phyloP scores from a whole-genome alignment of 2,797 vertebrate species.

The Rhabdomys pumilio region DNA sequence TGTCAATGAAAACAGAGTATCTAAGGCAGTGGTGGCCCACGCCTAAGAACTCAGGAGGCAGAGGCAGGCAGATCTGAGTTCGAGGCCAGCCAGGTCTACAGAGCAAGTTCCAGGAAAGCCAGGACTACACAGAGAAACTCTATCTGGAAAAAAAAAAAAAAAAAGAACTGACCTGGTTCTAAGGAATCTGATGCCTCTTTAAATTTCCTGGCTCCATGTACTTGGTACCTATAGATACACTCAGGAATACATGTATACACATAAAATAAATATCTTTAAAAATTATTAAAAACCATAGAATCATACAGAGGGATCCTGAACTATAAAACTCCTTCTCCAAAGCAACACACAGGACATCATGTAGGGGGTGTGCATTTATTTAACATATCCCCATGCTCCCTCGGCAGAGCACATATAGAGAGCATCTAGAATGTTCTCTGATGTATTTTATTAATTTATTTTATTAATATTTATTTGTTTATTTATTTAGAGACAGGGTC shows the following conservation, averaged over 20 bases:
- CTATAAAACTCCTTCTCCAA: not conserved
- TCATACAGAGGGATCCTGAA: not conserved
- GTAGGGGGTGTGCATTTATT: not conserved
- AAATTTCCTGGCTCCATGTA: not conserved
- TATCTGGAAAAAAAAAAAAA: not conserved
- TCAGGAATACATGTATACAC: not conserved
- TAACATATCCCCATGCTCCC: not conserved
- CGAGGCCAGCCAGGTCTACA: not conserved
- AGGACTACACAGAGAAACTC: not conserved
- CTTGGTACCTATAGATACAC: not conserved
- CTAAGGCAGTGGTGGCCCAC: not conserved
- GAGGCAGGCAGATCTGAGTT: not conserved
- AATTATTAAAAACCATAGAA: not conserved
- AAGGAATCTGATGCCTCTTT: not conserved
- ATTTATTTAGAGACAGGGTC: not conserved
- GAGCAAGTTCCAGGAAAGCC: not conserved
- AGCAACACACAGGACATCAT: not conserved
- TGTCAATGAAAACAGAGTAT: not conserved
- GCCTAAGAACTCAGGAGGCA: not conserved
- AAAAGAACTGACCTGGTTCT: not conserved
- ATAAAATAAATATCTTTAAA: not conserved
- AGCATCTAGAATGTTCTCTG: constrained; percentile 48
- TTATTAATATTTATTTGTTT: not conserved
- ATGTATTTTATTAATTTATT: not conserved
- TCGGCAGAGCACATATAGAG: not conserved